Conservation (phyloP, 1,140 invertebrate species). For the Lamellibrachia luymesi region DNA sequence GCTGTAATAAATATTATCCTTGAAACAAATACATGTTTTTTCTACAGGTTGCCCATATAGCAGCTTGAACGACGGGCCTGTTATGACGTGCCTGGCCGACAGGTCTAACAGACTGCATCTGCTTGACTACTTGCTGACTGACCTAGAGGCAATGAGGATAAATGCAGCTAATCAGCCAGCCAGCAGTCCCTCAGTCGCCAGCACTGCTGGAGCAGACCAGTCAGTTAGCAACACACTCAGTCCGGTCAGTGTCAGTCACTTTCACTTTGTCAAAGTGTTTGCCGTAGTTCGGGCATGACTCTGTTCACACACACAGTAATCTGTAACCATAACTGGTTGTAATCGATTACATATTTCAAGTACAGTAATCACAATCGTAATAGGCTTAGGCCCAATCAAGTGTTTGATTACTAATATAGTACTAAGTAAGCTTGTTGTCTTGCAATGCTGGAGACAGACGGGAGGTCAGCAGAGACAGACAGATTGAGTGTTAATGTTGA, state of each 20-base stretch:
- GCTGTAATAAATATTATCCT: too few relatives aligned
- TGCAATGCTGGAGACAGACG: too few relatives aligned
- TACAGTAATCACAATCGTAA: too few relatives aligned
- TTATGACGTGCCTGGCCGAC: conserved; percentile 69
- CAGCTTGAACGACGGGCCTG: conserved; percentile 65
- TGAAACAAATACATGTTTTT: conserved; percentile 19
- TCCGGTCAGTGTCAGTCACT: not conserved
- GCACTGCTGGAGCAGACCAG: not conserved
- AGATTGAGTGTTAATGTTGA: too few relatives aligned
- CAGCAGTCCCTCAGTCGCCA: not conserved
- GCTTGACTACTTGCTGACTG: conserved; percentile 76
- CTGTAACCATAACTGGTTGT: too few relatives aligned
- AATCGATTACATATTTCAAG: too few relatives aligned
- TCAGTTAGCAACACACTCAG: not conserved
- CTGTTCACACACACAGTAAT: too few relatives aligned
- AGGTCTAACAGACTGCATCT: conserved; percentile 68
- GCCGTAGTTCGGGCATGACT: too few relatives aligned
- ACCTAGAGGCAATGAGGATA: conserved; percentile 80
- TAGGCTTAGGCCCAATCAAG: too few relatives aligned
- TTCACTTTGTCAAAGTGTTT: not conserved
- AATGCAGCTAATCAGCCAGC: conserved; percentile 65
- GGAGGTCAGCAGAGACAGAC: too few relatives aligned
- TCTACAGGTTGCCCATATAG: conserved; percentile 71
- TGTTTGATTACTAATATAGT: too few relatives aligned
- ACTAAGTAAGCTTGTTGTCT: too few relatives aligned